Evolutionary conservation across 2,888 invertebrate species (phyloP).

Genomic region (Nomada fucata): DNA sequence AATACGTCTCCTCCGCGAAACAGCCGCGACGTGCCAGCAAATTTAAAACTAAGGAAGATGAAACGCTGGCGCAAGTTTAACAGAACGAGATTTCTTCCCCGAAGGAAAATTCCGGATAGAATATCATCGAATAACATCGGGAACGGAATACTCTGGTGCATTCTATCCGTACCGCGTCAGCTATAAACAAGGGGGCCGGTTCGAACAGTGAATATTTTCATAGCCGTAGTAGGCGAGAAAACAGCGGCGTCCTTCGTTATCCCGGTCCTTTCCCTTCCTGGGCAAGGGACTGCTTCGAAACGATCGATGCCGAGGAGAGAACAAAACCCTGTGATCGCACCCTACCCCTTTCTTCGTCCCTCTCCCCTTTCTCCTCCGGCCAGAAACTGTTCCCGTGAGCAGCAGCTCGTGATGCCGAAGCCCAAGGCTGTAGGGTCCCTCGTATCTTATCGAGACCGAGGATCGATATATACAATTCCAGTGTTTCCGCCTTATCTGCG

Average conservation of each 20-base stretch:
- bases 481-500: constrained; percentile 73
- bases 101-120: neutral
- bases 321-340: constrained; percentile 60
- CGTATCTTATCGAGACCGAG: constrained; percentile 66
- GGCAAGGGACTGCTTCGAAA: constrained; percentile 55
- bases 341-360: constrained; percentile 3
- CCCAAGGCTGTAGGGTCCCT: constrained; percentile 56
- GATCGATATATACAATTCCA: constrained; percentile 71
- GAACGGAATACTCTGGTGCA: too few species aligned
- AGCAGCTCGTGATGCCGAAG: constrained; percentile 65
- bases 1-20: neutral
- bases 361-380: neutral
- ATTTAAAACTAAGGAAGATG: neutral
- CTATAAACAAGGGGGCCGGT: neutral
- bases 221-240: constrained; percentile 23
- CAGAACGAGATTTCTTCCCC: constrained; percentile 13
- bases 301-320: constrained; percentile 68
- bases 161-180: too few species aligned
- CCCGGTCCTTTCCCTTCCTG: constrained; percentile 65
- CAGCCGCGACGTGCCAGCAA: neutral
- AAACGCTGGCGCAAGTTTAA: neutral
- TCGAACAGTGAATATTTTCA: constrained; percentile 22
- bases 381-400: constrained; percentile 54
- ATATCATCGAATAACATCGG: too few species aligned
- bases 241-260: constrained; percentile 63